These are phyloP conservation scores for Lepidocyrtinus sp. DNA, from an alignment of 2,888 invertebrate species.

Conservation along the genomic window DNA sequence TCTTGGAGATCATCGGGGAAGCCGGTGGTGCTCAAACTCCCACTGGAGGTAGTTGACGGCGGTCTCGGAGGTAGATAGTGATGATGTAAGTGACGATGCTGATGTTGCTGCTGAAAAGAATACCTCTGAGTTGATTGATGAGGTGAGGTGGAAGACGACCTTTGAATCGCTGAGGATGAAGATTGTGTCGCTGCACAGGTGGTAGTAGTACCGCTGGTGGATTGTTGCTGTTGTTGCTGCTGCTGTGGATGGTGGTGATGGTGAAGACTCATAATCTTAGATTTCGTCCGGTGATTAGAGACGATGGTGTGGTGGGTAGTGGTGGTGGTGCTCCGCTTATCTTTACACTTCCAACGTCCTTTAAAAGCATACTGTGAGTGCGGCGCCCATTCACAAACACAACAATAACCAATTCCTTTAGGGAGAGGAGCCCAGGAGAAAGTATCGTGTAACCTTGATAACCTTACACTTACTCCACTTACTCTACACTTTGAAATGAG, in stretches of 20 bases:
- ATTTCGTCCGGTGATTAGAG: not conserved
- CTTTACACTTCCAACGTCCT: not conserved
- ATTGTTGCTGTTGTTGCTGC: conserved; percentile 38
- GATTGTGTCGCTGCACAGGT: not conserved
- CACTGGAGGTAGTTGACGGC: conserved; percentile 48
- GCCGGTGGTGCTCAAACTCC: conserved; percentile 39
- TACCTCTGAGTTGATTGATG: conserved; percentile 23
- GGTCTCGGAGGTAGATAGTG: conserved; percentile 45
- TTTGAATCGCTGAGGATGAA: not conserved
- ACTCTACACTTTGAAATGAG: not conserved
- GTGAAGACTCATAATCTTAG: conserved; percentile 57
- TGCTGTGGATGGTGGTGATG: conserved; percentile 43
- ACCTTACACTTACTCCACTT: not conserved
- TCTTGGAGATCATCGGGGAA: conserved; percentile 52
- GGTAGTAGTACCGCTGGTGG: not conserved
- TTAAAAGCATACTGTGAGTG: conserved; percentile 8
- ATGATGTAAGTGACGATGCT: conserved; percentile 25
- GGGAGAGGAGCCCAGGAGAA: not conserved
- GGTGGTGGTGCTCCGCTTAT: conserved; percentile 16
- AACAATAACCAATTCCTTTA: not conserved
- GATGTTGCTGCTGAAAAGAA: conserved; percentile 34
- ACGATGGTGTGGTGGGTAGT: not conserved
- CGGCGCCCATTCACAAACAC: not conserved
- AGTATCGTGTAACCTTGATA: not conserved
- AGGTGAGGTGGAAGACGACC: conserved; percentile 10